phyloP scores from a whole-genome alignment of 2,888 invertebrate genomes.

The Lycia hirtaria region DNA sequence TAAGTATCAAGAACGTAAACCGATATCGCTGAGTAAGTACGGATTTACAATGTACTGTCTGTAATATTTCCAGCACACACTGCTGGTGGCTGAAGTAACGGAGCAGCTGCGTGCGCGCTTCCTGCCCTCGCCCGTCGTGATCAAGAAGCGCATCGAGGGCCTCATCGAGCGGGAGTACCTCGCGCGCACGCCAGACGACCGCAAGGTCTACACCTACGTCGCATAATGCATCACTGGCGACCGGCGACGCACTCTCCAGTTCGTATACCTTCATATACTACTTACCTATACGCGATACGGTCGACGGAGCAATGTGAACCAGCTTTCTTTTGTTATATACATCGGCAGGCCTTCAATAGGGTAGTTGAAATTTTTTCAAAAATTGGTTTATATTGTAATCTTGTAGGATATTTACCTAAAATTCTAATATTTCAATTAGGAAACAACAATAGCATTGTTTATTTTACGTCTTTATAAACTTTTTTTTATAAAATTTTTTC shows the following conservation, averaged over 20 bases:
- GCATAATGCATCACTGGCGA: conserved; percentile 87
- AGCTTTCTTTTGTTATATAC: too few species aligned
- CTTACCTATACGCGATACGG: conserved; percentile 21
- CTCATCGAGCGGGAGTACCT: conserved; percentile 99
- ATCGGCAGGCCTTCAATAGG: too few species aligned
- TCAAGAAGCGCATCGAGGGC: conserved; percentile 99
- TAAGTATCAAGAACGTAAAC: too few species aligned
- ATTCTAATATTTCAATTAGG: too few species aligned
- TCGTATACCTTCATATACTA: conserved; percentile 42
- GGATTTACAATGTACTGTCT: neutral
- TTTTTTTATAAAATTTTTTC: too few species aligned
- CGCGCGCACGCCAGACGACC: conserved; percentile 98
- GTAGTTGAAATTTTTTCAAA: too few species aligned
- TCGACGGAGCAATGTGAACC: too few species aligned
- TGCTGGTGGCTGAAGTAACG: conserved; percentile 98
- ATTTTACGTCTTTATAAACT: too few species aligned
- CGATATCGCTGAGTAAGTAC: too few species aligned
- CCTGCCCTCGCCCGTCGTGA: conserved; percentile 98
- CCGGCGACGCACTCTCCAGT: conserved; percentile 28
- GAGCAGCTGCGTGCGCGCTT: conserved; percentile 98
- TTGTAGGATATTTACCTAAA: too few species aligned
- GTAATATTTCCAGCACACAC: conserved; percentile 90
- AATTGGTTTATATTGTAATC: too few species aligned
- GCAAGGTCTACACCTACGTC: conserved; percentile 98
- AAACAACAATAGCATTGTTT: too few species aligned